Base-by-base conservation (phyloP, 2,888 invertebrate genomes). In the Ormyrus thymus region DNA sequence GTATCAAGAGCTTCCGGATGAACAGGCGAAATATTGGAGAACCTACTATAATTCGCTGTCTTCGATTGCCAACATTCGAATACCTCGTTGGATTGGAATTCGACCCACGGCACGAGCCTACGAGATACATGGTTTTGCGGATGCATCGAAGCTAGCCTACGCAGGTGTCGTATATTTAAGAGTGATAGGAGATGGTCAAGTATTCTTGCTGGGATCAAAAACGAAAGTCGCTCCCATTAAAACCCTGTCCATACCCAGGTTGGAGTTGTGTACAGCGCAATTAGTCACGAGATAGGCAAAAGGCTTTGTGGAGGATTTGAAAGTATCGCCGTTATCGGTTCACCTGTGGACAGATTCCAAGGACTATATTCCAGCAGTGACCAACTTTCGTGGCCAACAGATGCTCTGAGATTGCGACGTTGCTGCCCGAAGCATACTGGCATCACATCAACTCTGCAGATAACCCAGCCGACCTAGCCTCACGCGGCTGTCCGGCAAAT, bases 201-300 rank as follows among this genome's bases (percentile, higher is more conserved):
- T 61, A 8, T n/a, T 48, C 6, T 53, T 72, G 29, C 15, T 62
- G 9, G 13, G n/a, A 8, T 8, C 61, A 5, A 72, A 72, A 13
- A 72, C 61, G 1, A 53, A 53, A n/a, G 61, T 72, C 6, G 72
- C 72, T 6, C 72, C 58, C 10, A 13, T 46, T 9, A 70, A 70
- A 13, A 72, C 11, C 2, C 6, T 72, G 8, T 53, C 45, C 0
- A 72, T 62, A 45, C 53, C 62, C 3, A 7, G 45, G 11, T 53
- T 59, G 6, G 71, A 71, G 15, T 43, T 59, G 8, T 61, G 50
- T 51, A 61, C 51, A n/a, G 62, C 62, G 6, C 62, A 53, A 7
- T n/a, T 61, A 10, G 1, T 45, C 8, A 53, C 62, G 5, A 53
- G 62, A 50, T 46, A 53, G 2, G 29, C 45, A 9, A 53, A 45